These are phyloP conservation scores for Zosterops hypoxanthus DNA, from an alignment of 2,113 vertebrate species.

Conservation along the genomic window DNA sequence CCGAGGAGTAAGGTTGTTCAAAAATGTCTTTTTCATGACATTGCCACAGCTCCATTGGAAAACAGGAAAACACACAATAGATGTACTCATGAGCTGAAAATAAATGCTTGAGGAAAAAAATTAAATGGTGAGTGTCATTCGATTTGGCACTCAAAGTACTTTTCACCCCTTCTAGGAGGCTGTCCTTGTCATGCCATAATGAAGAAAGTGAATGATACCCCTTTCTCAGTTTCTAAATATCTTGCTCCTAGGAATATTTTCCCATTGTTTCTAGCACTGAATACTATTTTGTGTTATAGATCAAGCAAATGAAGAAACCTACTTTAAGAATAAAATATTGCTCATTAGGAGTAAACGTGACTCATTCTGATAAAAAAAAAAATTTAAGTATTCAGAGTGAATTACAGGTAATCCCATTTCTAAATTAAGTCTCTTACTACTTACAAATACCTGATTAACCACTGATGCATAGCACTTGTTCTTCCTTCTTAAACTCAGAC, in stretches of 20 bases:
- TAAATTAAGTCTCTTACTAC: not conserved
- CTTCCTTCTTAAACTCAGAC: not conserved
- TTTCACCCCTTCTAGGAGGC: not conserved
- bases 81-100: not conserved
- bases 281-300: not conserved
- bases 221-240: not conserved
- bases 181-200: not conserved
- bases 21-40: not conserved
- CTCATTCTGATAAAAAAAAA: not conserved
- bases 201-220: not conserved
- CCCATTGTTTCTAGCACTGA: not conserved
- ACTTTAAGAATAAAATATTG: not conserved
- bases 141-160: not conserved
- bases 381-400: not conserved
- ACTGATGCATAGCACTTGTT: not conserved
- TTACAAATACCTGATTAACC: slow-evolving; percentile 1
- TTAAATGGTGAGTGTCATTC: not conserved
- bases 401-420: not conserved
- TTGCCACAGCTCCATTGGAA: not conserved
- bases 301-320: not conserved
- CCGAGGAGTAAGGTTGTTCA: not conserved
- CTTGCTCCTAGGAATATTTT: not conserved
- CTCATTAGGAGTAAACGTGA: not conserved
- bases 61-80: not conserved
- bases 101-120: not conserved